Base-by-base conservation (phyloP, 92 coral and sea anemone genomes). In the Nematostella vectensis region DNA sequence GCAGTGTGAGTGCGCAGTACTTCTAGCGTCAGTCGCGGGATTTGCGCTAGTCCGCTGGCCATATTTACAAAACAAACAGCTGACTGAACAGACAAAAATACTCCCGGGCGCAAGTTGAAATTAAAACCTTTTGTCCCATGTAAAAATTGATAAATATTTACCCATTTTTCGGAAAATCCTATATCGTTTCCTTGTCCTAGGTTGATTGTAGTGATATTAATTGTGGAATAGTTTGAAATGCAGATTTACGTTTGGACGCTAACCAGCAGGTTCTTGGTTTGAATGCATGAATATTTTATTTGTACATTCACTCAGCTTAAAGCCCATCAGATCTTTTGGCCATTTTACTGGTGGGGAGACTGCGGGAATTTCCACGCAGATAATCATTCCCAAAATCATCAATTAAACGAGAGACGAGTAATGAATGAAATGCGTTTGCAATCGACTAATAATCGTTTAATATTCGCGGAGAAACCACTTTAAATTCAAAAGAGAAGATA, bases 1-100 rank as follows among this genome's bases (percentile, higher is more conserved):
- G 83, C 94, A 85, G 55, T 58, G 48, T 67, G 53, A 52, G 59
- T 89, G 96, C 88, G 96, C 94, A 80, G 59, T 74, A 70, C 59
- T 9, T 38, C 19, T 38, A 48, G 94, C 87, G 87, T 79, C 80
- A 61, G 76, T 71, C 71, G 89, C 77, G 83, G 80, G 79, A 62
- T 71, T 58, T 65, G n/a, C 38, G 54, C 20, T 20, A 29, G 27
- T 65, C 62, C 71, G 71, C 62, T 54, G 62, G 48, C 71, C 62
- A 31, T 65, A 62, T 65, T 65, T 65, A 65, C 55, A 52, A 45
- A 65, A 65, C 71, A 65, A 65, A 36, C 59, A 52, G 49, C 71
- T 65, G 51, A 54, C 31, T 15, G 16, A 27, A 55, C 16, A 26
- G 71, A 22, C 47, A 52, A 65, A 45, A 45, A 45, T 45, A 45